Percentiles rank a stretch among this genome's conserved stretches.
Evolutionary conservation across 2,113 vertebrate species (phyloP).

Genomic region (Gymnarchus niloticus): DNA sequence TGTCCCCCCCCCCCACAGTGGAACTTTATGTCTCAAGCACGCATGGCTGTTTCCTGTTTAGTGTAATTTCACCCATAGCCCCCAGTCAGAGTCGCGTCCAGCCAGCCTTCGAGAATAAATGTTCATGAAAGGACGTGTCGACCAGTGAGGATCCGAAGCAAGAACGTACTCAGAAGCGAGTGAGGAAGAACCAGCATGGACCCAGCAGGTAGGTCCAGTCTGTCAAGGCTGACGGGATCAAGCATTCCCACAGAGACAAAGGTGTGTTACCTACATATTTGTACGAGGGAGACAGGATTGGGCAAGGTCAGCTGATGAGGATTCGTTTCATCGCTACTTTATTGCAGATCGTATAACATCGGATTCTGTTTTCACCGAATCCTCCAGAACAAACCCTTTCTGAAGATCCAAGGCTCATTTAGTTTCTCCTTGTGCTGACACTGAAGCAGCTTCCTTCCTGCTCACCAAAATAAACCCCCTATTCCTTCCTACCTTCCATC

Average conservation of each 20-base stretch:
- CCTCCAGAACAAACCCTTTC: not conserved
- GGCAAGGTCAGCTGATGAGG: too few relatives aligned
- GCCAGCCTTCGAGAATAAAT: not conserved
- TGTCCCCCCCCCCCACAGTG: not conserved
- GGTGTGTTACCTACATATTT: too few relatives aligned
- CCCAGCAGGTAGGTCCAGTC: not conserved
- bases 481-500: not conserved
- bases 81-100: not conserved
- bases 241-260: not conserved
- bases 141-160: too few relatives aligned
- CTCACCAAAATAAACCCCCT: conserved; percentile 1
- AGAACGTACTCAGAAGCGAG: not conserved
- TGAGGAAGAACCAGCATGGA: not conserved
- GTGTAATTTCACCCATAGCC: not conserved
- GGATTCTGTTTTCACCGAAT: not conserved
- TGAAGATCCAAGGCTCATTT: not conserved
- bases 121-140: too few relatives aligned
- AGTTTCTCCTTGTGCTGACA: not conserved
- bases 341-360: not conserved
- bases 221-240: not conserved
- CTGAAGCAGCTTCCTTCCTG: not conserved
- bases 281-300: too few relatives aligned
- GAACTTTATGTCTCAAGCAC: not conserved
- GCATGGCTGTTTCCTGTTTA: not conserved
- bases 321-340: not conserved